Evolutionary conservation across 2,113 vertebrate genomes (phyloP), one percentile per base, ranked within the genome.

Genomic region (Cairina moschata): DNA sequence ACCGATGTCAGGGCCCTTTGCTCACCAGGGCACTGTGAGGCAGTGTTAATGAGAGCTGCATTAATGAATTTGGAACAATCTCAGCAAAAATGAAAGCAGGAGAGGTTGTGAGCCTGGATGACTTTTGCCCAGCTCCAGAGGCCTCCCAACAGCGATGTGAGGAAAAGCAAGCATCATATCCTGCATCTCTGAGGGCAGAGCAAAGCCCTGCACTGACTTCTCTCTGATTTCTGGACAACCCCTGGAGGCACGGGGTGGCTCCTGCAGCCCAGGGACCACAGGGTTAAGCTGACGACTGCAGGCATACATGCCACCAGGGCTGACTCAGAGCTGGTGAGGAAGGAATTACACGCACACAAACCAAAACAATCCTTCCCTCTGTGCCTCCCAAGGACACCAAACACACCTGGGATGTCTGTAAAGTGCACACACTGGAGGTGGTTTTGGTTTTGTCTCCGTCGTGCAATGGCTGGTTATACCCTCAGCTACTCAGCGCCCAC

Each of bases 1-100:
- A 17, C 38, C 2, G 0, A 0, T 20, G 13, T 8, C 63, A 13
- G 6, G 4, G 32, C 44, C 50, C 6, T 56, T 36, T 20, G 17
- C 52, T 89, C 18, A 8, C 18, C 14, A 2, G 17, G 31, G 3
- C 8, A 0, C 56, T 13, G 48, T 0, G 2, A 21, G 29, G 9
- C 46, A 16, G 73, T 54, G 22, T 50, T 50, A 50, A 50, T 50
- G 22, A 4, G 46, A 23, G 42, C 42, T 31, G 40, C 2, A 0
- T 9, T 17, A 22, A n/a, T 2, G 21, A 38, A 42, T 2, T 31
- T 8, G 66, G 6, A 36, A 66, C 5, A 60, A 75, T 11, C 18
- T 6, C 56, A 40, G 29, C 13, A 44, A 18, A 32, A 77, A 56
- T 0, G 4, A n/a, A 67, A 60, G 2, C 38, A 17, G 74, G 58